Base-by-base conservation (phyloP, 2,797 vertebrate species). In the Crypturellus tataupa region DNA sequence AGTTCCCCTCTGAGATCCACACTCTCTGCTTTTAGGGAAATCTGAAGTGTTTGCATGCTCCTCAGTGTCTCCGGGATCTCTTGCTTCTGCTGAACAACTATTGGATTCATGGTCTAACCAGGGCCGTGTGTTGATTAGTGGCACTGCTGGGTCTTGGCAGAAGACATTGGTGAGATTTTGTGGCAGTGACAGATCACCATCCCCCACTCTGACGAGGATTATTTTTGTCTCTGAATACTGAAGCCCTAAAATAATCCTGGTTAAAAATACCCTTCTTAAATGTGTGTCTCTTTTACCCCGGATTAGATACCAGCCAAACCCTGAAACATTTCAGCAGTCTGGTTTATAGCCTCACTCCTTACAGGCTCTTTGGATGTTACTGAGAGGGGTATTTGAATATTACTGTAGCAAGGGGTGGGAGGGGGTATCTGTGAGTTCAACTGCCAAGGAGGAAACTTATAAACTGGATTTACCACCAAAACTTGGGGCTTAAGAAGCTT, bases 31-130 rank as follows among this genome's bases (percentile, higher is more conserved):
- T 39, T 53, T 19, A 62, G 65, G 62, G 81, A 83, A 83, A 62
- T 44, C 4, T 1, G 2, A 79, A 81, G 19, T 14, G 6, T 44
- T 83, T 69, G 2, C 23, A 47, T 0, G 0, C 25, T 80, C 16
- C 19, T 65, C 0, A 0, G 3, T 79, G 13, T 56, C 42, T 76
- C 42, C 53, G 14, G 18, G 18, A 15, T 4, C 14, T 67, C 53
- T 24, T 91, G 27, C 42, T 90, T 46, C 46, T 12, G 39, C 6
- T 2, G 42, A 77, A 33, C 10, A 20, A 11, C 12, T 53, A 17
- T 35, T 63, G 65, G 33, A 80, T 19, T 0, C 1, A 0, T 18
- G 73, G 42, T 44, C 33, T 65, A 23, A 69, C 11, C 51, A n/a
- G 13, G 18, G 18, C 56, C 33, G 16, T 10, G 29, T 39, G 18